Evolutionary conservation across 2,797 vertebrate species (phyloP), one percentile per base, ranked within the genome.

Genomic region (Phataginus tricuspis): DNA sequence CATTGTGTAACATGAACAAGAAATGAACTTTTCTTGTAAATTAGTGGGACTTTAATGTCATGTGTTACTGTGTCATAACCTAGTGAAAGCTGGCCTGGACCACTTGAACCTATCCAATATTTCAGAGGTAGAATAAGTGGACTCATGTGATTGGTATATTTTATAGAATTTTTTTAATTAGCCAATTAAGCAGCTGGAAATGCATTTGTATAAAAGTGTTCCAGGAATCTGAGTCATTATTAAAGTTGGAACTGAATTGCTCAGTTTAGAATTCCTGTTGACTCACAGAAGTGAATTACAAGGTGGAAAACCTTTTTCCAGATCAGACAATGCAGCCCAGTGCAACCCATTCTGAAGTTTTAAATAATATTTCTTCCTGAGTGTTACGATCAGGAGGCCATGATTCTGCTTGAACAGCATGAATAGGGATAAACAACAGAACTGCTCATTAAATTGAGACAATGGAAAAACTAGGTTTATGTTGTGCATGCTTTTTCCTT

Each of bases 261-360:
- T 90, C 29, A 69, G 42, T 55, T 86, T 93, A 69, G 71, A 51
- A 29, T 90, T 94, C 82, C 78, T 80, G 1, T 66, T 90, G 84
- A 89, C n/a, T 87, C 86, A 87, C 10, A 69, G 45, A 39, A 63
- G 21, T 23, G 55, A 89, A 66, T 84, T 61, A 82, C 9, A 80
- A 53, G 31, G 53, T 51, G 15, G 31, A 72, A 55, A 66, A 84
- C 7, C 53, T 45, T 97, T 86, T 87, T 51, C 29, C 66, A 77
- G 72, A 64, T 72, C 21, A 23, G 42, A 55, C 45, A 16, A 42
- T 7, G 11, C 15, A 23, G 51, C 6, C 7, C 51, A 51, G 19
- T 19, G 57, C 4, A 34, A 51, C 25, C 15, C 1, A 0, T 79
- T 61, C 16, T 69, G 45, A 68, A 31, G 16, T 59, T 82, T 61